Evolutionary conservation across 2,888 invertebrate genomes (phyloP), one percentile per base, ranked within the genome.

Genomic region (Elaeidobius kamerunicus): DNA sequence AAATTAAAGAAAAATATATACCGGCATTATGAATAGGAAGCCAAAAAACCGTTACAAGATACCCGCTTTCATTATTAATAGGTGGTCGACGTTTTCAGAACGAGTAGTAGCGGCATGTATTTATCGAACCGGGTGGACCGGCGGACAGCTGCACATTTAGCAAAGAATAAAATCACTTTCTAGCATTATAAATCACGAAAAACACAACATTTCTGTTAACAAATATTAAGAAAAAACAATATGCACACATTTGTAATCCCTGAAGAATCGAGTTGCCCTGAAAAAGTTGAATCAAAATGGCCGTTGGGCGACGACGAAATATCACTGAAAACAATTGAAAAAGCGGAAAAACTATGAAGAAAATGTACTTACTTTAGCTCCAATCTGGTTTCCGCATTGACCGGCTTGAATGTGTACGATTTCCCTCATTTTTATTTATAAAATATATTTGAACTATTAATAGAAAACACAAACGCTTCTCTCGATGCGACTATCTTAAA

Each of bases 401-500:
- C 84, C 83, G 64, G 87, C 91, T 75, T 93, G 92, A 60, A 92
- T 78, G 74, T 92, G 92, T 64, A 92, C 91, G 67, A 93, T 92
- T 85, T 93, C 92, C 78, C 92, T 85, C 92, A 93, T 92, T 63
- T 67, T 76, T 63, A 61, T 60, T 50, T 58, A 56, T 61, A 59
- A 60, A 64, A 58, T 55, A 48, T 59, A 60, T 55, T 54, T 52
- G 60, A 60, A 55, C 51, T 61, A 53, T 53, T 55, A 50, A 58
- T 66, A 67, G 63, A 68, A 67, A 68, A 69, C 67, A 68, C 67
- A 57, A 55, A 48, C 63, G 61, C 56, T 61, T 40, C 55, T 52
- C 43, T 56, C 62, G 55, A 51, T 61, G 61, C 60, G 60, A 51
- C 56, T 61, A 60, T 63, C 65, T 66, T 63, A 63, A 68, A 65